phyloP scores from a whole-genome alignment of 2,888 invertebrate genomes.

The Cheilosia scutellata region DNA sequence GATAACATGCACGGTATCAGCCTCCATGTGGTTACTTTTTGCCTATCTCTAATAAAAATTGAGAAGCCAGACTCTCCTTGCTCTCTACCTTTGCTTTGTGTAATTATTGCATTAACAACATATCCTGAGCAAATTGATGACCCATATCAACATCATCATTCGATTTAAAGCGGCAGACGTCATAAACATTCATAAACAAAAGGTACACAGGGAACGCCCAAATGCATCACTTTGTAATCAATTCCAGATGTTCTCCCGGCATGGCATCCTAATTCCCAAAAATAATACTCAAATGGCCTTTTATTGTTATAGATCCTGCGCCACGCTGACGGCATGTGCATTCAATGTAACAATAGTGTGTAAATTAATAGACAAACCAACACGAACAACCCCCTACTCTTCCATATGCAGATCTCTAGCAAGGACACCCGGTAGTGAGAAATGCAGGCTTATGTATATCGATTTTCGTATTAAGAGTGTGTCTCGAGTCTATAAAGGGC shows the following conservation, averaged over 20 bases:
- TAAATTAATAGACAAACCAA: slow-evolving; percentile 43
- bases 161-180: background rate
- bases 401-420: slow-evolving; percentile 21
- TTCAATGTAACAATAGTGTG: slow-evolving; percentile 20
- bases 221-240: slow-evolving; percentile 20
- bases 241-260: slow-evolving; percentile 28
- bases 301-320: slow-evolving; percentile 30
- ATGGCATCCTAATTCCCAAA: background rate
- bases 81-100: too few relatives aligned
- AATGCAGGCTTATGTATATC: slow-evolving; percentile 22
- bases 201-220: slow-evolving; percentile 11
- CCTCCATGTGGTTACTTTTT: too few relatives aligned
- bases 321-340: slow-evolving; percentile 32
- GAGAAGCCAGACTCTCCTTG: too few relatives aligned
- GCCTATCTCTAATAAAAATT: too few relatives aligned
- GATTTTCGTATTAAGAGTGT: slow-evolving; percentile 16
- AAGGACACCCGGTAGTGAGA: slow-evolving; percentile 9
- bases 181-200: slow-evolving; percentile 1
- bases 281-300: slow-evolving; percentile 20
- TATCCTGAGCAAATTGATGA: background rate
- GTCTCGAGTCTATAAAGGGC: slow-evolving; percentile 11
- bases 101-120: background rate
- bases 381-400: slow-evolving; percentile 5
- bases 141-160: background rate
- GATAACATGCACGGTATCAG: too few relatives aligned